Conservation (phyloP, 2,113 vertebrate genomes). For the Hyla sarda region DNA sequence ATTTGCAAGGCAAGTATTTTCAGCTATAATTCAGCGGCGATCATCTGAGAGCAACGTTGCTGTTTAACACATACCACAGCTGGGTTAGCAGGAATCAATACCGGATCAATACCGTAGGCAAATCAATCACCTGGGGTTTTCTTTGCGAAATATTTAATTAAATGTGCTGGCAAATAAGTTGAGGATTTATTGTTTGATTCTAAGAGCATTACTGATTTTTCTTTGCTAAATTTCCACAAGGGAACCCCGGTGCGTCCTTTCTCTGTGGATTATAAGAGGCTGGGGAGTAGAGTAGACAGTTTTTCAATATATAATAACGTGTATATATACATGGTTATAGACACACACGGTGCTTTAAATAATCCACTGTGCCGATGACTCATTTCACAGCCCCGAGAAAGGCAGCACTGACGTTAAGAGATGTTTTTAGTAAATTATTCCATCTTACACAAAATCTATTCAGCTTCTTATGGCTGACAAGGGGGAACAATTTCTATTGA, state of each 20-base stretch:
- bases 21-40: slow-evolving; percentile 68
- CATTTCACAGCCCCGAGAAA: slow-evolving; percentile 79
- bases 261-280: slow-evolving; percentile 85
- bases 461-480: slow-evolving; percentile 64
- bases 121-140: slow-evolving; percentile 90
- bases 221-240: slow-evolving; percentile 82
- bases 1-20: slow-evolving; percentile 65
- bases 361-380: slow-evolving; percentile 84
- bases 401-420: slow-evolving; percentile 73
- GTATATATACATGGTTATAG: slow-evolving; percentile 90
- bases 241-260: slow-evolving; percentile 76
- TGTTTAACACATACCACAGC: slow-evolving; percentile 79
- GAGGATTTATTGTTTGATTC: slow-evolving; percentile 86
- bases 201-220: slow-evolving; percentile 92
- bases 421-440: slow-evolving; percentile 75
- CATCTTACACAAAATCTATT: slow-evolving; percentile 75
- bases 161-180: slow-evolving; percentile 88
- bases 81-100: slow-evolving; percentile 83
- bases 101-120: slow-evolving; percentile 80
- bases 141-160: slow-evolving; percentile 95
- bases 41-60: slow-evolving; percentile 72
- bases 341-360: slow-evolving; percentile 82
- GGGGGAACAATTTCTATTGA: slow-evolving; percentile 58
- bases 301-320: slow-evolving; percentile 93
- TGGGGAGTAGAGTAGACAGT: slow-evolving; percentile 85